phyloP scores from a whole-genome alignment of 2,113 vertebrate species.

The Cyanoliseus patagonus region DNA sequence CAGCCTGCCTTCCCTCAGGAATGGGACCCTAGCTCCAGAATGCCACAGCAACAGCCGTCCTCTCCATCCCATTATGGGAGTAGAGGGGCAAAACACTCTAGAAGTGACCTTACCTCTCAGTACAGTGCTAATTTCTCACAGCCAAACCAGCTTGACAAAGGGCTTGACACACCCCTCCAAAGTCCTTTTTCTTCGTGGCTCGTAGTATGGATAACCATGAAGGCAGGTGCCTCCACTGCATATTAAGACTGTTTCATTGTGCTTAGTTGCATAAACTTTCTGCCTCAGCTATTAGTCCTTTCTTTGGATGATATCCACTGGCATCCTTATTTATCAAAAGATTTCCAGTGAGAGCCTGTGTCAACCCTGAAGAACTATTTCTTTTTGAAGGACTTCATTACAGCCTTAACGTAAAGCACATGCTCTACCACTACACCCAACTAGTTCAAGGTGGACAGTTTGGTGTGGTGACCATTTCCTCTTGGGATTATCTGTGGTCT shows the following conservation, averaged over 20 bases:
- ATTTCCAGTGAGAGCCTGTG: background rate
- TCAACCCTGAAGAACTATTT: background rate
- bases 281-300: background rate
- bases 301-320: background rate
- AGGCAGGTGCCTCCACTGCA: background rate
- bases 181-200: constrained; percentile 16
- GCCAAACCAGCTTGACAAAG: constrained; percentile 67
- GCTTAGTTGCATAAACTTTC: background rate
- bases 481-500: constrained; percentile 8
- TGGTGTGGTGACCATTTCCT: background rate
- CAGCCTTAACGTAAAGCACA: background rate
- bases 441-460: background rate
- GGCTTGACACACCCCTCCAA: constrained; percentile 49
- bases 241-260: background rate
- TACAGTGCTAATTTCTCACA: constrained; percentile 63
- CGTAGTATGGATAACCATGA: background rate
- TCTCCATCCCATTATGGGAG: background rate
- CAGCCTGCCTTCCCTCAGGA: constrained; percentile 57
- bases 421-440: background rate
- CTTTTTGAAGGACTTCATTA: constrained; percentile 18
- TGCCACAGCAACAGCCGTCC: constrained; percentile 42
- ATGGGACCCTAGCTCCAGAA: constrained; percentile 28
- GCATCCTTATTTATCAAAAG: background rate
- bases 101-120: constrained; percentile 68
- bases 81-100: constrained; percentile 44